Base-by-base conservation (phyloP, 2,113 vertebrate genomes). In the Ophiodon elongatus region DNA sequence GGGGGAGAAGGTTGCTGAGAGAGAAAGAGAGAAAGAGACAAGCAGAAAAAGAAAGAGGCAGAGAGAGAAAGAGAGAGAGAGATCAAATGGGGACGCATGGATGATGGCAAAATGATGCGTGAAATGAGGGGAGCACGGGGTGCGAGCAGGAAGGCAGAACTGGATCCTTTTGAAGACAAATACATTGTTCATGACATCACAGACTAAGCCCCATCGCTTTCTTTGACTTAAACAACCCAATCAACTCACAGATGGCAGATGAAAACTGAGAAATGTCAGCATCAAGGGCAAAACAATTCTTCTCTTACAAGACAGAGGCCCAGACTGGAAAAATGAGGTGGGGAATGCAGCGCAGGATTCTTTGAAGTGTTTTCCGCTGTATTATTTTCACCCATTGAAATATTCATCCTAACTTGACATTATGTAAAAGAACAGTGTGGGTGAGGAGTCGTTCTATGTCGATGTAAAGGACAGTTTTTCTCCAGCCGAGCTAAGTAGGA, bases 81-180 rank as follows among this genome's bases (percentile, higher is more conserved):
- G 63, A 89, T 82, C 74, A 85, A 86, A 82, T 54, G 56, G 29
- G 47, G 79, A 73, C 35, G 63, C 80, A 70, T 56, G 74, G 90
- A 88, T 84, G 79, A 85, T 84, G 88, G 80, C 35, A 89, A 91
- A 92, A 92, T 88, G 88, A 88, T 85, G 89, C 83, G 35, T 89
- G 89, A 94, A 94, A 94, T 90, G 83, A 92, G 73, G 65, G 1
- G 50, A 82, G 72, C 43, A 54, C 17, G 19, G 57, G 78, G 70
- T 45, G 79, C 35, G 74, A 80, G 74, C 57, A 71, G 69, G 68
- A 66, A 60, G 78, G 23, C 62, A 70, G 64, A 60, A 66, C 59
- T 71, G 57, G 37, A 82, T 72, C 77, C 80, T 84, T 27, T 85
- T 82, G 73, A 77, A 87, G 85, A 88, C 75, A 84, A 79, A 89